Percentiles rank a stretch among this genome's conserved stretches.
These are phyloP conservation scores for Alethe diademata DNA, from an alignment of 2,113 vertebrate genomes.

Conservation along the genomic window DNA sequence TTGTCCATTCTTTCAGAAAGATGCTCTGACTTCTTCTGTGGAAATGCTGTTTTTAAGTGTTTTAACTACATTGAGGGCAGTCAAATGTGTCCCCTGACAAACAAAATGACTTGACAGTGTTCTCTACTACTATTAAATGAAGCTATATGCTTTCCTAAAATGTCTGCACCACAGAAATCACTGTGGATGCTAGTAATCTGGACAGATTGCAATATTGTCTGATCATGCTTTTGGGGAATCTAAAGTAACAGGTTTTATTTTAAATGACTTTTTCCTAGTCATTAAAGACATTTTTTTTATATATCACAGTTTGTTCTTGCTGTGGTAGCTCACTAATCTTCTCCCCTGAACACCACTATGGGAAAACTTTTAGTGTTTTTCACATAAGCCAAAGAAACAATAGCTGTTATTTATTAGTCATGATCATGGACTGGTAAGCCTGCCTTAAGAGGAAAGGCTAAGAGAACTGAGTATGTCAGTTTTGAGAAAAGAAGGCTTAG, in stretches of 20 bases:
- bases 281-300: neutral
- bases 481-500: neutral
- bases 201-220: neutral
- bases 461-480: neutral
- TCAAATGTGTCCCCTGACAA: neutral
- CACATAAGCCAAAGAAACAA: neutral
- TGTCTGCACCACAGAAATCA: neutral
- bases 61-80: neutral
- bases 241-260: neutral
- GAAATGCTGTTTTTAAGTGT: neutral
- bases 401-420: neutral
- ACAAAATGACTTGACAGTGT: neutral
- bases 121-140: neutral
- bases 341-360: neutral
- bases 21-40: neutral
- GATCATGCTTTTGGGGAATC: neutral
- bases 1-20: neutral
- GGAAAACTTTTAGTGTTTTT: neutral
- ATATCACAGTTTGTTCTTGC: neutral
- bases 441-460: neutral
- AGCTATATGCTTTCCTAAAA: neutral
- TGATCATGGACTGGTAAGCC: too few relatives aligned
- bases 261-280: neutral
- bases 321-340: neutral
- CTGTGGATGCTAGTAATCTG: neutral